Percentiles rank a stretch among this genome's conserved stretches.
These are phyloP conservation scores for Urocynchramus pylzowi DNA, from an alignment of 2,113 vertebrate species.

Conservation along the genomic window DNA sequence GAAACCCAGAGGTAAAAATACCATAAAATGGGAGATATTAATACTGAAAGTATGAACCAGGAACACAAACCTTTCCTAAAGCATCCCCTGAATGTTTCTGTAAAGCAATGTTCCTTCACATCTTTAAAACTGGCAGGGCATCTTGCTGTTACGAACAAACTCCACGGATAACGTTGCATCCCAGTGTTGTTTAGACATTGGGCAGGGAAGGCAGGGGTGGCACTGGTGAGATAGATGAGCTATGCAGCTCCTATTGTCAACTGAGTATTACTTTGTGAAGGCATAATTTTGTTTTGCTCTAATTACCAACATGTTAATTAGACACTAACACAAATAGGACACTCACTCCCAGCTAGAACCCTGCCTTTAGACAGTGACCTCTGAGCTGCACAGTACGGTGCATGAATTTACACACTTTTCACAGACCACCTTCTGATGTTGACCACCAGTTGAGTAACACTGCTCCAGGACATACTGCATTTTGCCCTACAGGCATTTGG, in stretches of 20 bases:
- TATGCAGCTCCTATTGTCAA: background rate
- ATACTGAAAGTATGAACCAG: background rate
- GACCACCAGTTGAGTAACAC: background rate
- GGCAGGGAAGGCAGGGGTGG: background rate
- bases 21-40: background rate
- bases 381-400: background rate
- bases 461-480: background rate
- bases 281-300: background rate
- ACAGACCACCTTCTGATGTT: background rate
- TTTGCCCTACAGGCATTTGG: background rate
- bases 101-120: background rate
- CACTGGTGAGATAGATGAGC: background rate
- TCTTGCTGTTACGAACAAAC: accelerated
- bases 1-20: conserved; percentile 29
- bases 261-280: background rate
- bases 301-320: background rate
- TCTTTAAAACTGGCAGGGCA: background rate
- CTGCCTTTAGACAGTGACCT: background rate
- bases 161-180: accelerated
- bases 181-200: background rate
- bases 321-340: background rate
- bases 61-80: background rate
- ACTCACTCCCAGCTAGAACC: background rate
- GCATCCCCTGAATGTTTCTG: background rate
- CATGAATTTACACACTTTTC: background rate